These are phyloP conservation scores for Zootermopsis nevadensis DNA, from an alignment of 2,888 invertebrate genomes.

Conservation along the genomic window DNA sequence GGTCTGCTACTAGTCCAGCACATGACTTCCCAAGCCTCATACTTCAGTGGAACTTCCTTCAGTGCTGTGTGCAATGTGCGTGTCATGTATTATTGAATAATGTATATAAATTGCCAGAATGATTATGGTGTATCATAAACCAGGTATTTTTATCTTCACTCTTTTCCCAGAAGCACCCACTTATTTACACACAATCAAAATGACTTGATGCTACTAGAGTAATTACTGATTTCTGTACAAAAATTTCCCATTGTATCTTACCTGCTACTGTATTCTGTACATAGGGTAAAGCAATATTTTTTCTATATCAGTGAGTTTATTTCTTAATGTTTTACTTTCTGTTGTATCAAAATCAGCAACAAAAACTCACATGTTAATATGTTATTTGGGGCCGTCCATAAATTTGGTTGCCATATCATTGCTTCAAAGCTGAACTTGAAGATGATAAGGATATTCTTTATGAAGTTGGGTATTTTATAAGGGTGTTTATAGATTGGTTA, in stretches of 20 bases:
- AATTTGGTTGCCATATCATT: slow-evolving; percentile 13
- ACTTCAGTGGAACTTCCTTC: no score
- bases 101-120: no score
- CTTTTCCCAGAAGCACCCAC: neutral
- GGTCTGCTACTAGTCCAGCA: no score
- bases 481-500: slow-evolving; percentile 4
- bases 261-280: neutral
- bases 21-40: no score
- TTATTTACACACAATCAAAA: neutral
- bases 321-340: slow-evolving; percentile 1
- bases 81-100: no score
- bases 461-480: slow-evolving; percentile 4
- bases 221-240: slow-evolving; percentile 11
- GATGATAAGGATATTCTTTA: neutral
- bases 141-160: neutral
- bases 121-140: no score
- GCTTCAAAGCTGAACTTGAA: neutral
- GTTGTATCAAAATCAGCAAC: neutral
- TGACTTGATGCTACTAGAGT: neutral
- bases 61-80: no score
- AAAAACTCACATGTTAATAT: slow-evolving; percentile 4
- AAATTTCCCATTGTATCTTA: neutral
- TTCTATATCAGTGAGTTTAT: neutral
- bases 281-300: neutral
- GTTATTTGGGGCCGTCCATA: slow-evolving; percentile 35